Base-by-base conservation (phyloP, 1,140 invertebrate genomes). In the Drosophila subobscura region DNA sequence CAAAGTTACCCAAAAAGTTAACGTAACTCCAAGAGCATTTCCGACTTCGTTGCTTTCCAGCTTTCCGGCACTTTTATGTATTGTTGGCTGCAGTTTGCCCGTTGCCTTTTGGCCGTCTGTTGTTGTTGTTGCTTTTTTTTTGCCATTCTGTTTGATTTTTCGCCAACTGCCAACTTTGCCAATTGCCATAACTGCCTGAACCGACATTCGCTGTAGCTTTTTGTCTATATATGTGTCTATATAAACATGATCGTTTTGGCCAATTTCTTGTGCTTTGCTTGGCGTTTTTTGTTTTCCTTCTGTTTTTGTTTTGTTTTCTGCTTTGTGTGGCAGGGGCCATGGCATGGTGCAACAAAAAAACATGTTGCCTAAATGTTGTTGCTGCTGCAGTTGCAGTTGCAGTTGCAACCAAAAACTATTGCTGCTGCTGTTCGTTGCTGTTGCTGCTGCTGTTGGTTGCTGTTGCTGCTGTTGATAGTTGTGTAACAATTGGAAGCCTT, bases 171-270 rank as follows among this genome's bases (percentile, higher is more conserved):
- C 56, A 83, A 79, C 63, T 80, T 76, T 76, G 54, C 56, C 76
- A 71, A 84, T 84, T 79, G 76, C 75, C 66, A 75, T 79, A 84
- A 79, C 79, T 80, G 66, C 25, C 16, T 20, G 16, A 20, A 20
- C 33, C 45, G 22, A 29, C n/a, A 22, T 23, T 66, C 50, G 55
- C 45, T 44, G 53, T 53, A 54, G 67, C 22, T 45, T 46, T 22
- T 55, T 70, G 46, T 67, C 65, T 77, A 51, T 86, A 45, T 86
- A 77, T 79, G 73, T 85, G 79, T 81, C 78, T 86, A 64, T 71
- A 86, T 77, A 85, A 85, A 86, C 81, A 85, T 86, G 78, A 88
- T 83, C 54, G 74, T 80, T 81, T 81, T 86, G 83, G 74, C 81
- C 81, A 86, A 86, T 86, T 88, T 86, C 50, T 86, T 65, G 55